Evolutionary conservation across 2,888 invertebrate genomes (phyloP), one percentile per base, ranked within the genome.

Genomic region (Lamproptera curius): DNA sequence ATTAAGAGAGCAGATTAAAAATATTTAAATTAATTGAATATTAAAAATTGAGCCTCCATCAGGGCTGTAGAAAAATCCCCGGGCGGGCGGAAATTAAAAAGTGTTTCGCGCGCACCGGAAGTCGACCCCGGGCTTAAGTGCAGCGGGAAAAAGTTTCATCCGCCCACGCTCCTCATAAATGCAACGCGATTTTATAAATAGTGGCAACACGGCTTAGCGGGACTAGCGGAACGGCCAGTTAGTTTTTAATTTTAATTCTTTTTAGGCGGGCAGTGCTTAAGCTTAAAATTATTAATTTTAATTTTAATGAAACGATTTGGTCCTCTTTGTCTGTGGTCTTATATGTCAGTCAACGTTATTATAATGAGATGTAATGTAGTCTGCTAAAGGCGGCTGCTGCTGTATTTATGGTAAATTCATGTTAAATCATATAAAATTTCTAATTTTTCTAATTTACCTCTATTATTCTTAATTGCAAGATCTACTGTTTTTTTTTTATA

Each of bases 1-100:
- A 67, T 72, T 68, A 71, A 51, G 50, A 16, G 61, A n/a, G 61
- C 23, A 41, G 41, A 66, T 71, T 68, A 67, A 64, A 64, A 82
- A 78, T 80, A 83, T 80, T 77, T 73, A 72, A 76, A 81, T 79
- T 87, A 86, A 87, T 85, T 85, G 79, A 78, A 81, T 77, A 73
- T 87, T 68, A 85, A 87, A 85, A 84, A 86, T 83, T 79, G 73
- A 87, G 69, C 58, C 56, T 62, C 75, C 84, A 82, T 81, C 77
- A 79, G 56, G 52, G 66, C 65, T 63, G 61, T 69, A 69, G 82
- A 79, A 85, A 87, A 87, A 87, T 86, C 81, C 83, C 79, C 75
- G 66, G 67, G 58, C 45, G 52, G 69, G 67, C 85, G 86, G 86
- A 87, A 86, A 86, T 87, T 86, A 85, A 87, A 87, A 85, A 85